A percentile compares a stretch with the other conserved stretches of the same genome.
Evolutionary conservation across 2,113 vertebrate species (phyloP).

Genomic region (Ophthalmotilapia sp.): DNA sequence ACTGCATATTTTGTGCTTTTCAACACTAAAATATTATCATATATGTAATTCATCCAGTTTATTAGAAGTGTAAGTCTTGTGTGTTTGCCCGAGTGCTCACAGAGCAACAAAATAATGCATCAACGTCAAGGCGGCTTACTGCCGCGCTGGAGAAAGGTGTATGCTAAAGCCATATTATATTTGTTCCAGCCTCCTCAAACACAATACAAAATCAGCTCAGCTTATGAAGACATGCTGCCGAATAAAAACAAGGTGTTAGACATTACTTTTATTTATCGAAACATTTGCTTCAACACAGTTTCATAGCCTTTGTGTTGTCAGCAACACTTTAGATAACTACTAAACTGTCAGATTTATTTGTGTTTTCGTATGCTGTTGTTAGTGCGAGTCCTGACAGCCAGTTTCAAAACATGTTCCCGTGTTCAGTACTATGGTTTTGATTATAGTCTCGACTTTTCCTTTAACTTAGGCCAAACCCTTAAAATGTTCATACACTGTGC

Average conservation of each 20-base stretch:
- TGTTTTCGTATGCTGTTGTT: background rate
- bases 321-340: background rate
- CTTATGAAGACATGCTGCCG: background rate
- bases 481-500: background rate
- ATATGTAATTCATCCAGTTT: background rate
- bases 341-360: background rate
- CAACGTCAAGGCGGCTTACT: background rate
- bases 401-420: background rate
- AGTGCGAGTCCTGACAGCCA: background rate
- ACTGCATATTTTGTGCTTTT: background rate
- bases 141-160: background rate
- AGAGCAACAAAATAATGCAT: background rate
- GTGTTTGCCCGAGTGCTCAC: background rate
- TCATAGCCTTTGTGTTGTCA: background rate
- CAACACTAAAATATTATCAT: background rate
- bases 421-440: background rate
- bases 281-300: background rate
- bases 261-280: background rate
- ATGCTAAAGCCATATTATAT: background rate
- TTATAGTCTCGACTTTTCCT: background rate
- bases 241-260: background rate
- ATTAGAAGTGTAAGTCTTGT: background rate
- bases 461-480: background rate
- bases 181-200: background rate
- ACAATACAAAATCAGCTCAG: background rate